phyloP scores from a whole-genome alignment of 2,113 vertebrate genomes.

The Theristicus caerulescens region DNA sequence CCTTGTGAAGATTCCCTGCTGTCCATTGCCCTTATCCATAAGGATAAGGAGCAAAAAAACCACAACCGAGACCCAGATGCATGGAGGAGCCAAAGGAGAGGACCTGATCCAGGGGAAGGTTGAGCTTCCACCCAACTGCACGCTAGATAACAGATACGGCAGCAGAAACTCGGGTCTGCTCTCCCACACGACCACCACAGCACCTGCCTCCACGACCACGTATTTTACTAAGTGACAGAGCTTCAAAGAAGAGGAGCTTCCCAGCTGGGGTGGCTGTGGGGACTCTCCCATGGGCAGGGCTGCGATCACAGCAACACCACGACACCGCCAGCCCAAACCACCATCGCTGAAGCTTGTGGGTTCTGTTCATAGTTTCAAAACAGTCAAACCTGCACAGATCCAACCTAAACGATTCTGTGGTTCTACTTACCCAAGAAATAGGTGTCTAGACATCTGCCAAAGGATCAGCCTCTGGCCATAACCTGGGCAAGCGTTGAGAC shows the following conservation, averaged over 20 bases:
- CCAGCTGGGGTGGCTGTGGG: background rate
- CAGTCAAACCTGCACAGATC: background rate
- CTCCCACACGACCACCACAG: background rate
- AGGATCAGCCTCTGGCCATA: background rate
- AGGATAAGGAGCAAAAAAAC: background rate
- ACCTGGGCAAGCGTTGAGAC: background rate
- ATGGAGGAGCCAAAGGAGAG: background rate
- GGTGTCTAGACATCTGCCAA: background rate
- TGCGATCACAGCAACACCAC: background rate
- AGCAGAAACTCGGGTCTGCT: background rate
- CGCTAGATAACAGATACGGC: rapidly evolving
- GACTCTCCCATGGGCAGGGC: background rate
- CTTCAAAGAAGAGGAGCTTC: background rate
- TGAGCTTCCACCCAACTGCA: background rate
- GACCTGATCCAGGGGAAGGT: background rate
- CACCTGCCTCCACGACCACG: rapidly evolving
- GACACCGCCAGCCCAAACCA: background rate
- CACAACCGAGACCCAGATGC: background rate
- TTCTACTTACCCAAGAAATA: background rate
- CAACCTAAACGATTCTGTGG: too few relatives aligned
- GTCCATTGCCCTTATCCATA: too few relatives aligned
- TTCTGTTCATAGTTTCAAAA: background rate
- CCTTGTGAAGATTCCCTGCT: background rate
- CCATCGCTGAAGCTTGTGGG: background rate
- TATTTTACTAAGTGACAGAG: background rate